These are phyloP conservation scores for Papilio aristodemus DNA, from an alignment of 1,140 invertebrate species.

Conservation along the genomic window DNA sequence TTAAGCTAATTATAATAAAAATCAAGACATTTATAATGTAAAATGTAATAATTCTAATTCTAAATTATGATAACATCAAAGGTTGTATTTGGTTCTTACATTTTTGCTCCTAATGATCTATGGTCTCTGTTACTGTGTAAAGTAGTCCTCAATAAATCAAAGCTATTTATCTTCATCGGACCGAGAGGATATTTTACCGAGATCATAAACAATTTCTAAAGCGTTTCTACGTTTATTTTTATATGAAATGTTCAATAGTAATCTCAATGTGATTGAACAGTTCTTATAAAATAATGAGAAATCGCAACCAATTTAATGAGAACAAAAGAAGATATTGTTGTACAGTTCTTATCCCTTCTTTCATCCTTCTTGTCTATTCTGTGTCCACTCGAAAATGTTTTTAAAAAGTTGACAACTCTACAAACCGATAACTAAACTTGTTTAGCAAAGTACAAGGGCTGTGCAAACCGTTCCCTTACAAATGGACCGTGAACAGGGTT, in stretches of 20 bases:
- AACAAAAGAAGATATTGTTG: too few species aligned
- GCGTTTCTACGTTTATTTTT: neutral
- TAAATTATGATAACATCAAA: too few species aligned
- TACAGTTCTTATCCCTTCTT: too few species aligned
- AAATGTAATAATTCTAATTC: too few species aligned
- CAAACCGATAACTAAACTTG: constrained; percentile 4
- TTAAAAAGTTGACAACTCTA: neutral
- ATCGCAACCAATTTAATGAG: neutral
- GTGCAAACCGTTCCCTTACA: constrained; percentile 9
- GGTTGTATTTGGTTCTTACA: neutral
- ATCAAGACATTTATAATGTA: too few species aligned
- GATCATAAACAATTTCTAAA: constrained; percentile 14
- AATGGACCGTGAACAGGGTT: constrained; percentile 23
- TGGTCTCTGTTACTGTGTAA: constrained; percentile 5
- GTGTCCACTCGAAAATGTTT: neutral
- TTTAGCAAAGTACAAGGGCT: constrained; percentile 16
- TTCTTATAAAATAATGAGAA: too few species aligned
- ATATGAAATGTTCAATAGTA: constrained; percentile 16
- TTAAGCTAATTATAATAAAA: too few species aligned
- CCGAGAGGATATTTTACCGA: constrained; percentile 5
- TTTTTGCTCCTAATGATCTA: constrained; percentile 15
- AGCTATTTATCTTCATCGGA: constrained; percentile 23
- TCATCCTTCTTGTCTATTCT: too few species aligned
- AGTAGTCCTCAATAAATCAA: constrained; percentile 19
- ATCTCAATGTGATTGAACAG: constrained; percentile 1